Evolutionary conservation across 2,888 invertebrate species (phyloP).

Genomic region (Venustoraphidia nigricollis): DNA sequence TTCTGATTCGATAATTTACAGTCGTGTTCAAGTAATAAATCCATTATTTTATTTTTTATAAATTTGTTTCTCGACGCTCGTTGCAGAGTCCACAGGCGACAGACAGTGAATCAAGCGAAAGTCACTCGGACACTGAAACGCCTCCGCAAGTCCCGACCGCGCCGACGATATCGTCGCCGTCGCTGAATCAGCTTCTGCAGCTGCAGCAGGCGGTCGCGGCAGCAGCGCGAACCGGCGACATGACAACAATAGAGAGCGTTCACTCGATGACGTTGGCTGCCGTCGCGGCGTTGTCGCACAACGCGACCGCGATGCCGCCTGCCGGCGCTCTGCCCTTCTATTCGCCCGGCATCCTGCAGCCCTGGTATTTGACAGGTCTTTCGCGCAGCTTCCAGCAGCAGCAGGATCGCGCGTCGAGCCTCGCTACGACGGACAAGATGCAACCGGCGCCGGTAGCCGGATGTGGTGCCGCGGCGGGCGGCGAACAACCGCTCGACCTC

Average conservation of each 20-base stretch:
- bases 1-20: too few species aligned
- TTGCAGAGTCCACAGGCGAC: conserved; percentile 49
- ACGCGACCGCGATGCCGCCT: conserved; percentile 23
- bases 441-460: conserved; percentile 30
- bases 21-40: conserved; percentile 4
- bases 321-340: conserved; percentile 23
- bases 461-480: conserved; percentile 22
- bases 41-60: too few species aligned
- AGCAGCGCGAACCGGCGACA: conserved; percentile 27
- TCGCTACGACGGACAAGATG: conserved; percentile 22
- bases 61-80: conserved; percentile 7
- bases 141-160: conserved; percentile 29
- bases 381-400: conserved; percentile 30
- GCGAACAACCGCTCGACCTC: conserved; percentile 73
- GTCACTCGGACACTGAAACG: conserved; percentile 35
- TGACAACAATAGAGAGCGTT: conserved; percentile 39
- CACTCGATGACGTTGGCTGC: conserved; percentile 54
- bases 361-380: conserved; percentile 32
- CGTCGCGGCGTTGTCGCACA: conserved; percentile 45
- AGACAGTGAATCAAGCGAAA: conserved; percentile 48
- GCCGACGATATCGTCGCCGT: conserved; percentile 23
- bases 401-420: conserved; percentile 10
- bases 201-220: conserved; percentile 21
- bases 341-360: conserved; percentile 21
- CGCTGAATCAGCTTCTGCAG: conserved; percentile 30